phyloP scores from a whole-genome alignment of 2,888 invertebrate genomes.

The Volucella inflata region DNA sequence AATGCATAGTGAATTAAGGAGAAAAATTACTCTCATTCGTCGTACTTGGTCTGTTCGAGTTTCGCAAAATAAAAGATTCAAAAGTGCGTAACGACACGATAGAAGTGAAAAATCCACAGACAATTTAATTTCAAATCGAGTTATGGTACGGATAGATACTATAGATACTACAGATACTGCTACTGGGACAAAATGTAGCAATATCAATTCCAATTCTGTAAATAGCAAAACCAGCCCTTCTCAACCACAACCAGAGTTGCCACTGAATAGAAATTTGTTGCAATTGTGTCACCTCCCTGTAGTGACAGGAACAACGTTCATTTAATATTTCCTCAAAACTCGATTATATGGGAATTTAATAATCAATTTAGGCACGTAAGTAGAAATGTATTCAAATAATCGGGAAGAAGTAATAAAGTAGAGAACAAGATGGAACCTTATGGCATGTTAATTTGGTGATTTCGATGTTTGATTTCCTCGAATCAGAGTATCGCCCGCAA shows the following conservation, averaged over 20 bases:
- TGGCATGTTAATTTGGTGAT: too few species aligned
- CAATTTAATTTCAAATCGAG: slow-evolving; percentile 47
- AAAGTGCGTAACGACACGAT: slow-evolving; percentile 56
- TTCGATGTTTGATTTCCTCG: too few species aligned
- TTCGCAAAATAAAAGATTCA: slow-evolving; percentile 10
- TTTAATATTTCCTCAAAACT: too few species aligned
- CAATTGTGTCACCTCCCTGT: too few species aligned
- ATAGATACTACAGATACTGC: background rate
- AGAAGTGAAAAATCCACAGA: slow-evolving; percentile 29
- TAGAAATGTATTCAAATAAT: too few species aligned
- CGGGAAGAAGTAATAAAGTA: too few species aligned
- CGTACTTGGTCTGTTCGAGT: background rate
- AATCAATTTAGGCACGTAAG: too few species aligned
- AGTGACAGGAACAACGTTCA: too few species aligned
- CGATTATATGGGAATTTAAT: too few species aligned
- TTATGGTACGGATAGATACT: background rate
- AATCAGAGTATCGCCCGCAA: too few species aligned
- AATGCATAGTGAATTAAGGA: background rate
- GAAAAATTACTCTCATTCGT: background rate
- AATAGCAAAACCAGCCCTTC: slow-evolving; percentile 38
- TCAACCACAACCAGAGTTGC: background rate
- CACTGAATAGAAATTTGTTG: background rate
- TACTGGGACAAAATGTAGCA: slow-evolving; percentile 1
- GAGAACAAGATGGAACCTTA: too few species aligned
- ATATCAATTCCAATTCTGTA: background rate